A percentile compares a stretch with the other conserved stretches of the same genome.
Evolutionary conservation across 30 jellyfish, hydroid and myxozoan genomes (phyloP).

Genomic region (Hydra vulgaris): DNA sequence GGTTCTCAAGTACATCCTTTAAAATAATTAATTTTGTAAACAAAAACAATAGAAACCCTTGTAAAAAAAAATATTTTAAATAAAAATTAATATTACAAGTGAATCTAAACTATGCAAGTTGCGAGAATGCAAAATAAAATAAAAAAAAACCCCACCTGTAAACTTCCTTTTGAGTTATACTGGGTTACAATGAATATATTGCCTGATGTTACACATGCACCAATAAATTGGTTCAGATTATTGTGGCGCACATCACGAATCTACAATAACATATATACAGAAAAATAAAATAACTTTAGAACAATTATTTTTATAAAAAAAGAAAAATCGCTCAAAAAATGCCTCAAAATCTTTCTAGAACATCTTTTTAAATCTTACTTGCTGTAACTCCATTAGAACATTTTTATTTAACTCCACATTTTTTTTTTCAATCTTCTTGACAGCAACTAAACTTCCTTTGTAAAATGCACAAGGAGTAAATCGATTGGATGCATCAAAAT

Average conservation of each 20-base stretch:
- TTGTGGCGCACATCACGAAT: slow-evolving; percentile 95
- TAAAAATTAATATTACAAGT: too few relatives aligned
- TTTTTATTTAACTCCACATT: slow-evolving; percentile 57
- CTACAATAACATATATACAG: slow-evolving; percentile 36
- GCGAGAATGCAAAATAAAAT: not conserved
- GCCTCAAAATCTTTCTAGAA: too few relatives aligned
- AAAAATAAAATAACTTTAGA: not conserved
- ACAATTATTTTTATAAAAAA: not conserved
- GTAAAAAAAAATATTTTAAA: too few relatives aligned
- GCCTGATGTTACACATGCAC: slow-evolving; percentile 84
- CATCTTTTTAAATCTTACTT: slow-evolving; percentile 38
- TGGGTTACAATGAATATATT: slow-evolving; percentile 74
- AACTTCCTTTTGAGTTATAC: slow-evolving; percentile 86
- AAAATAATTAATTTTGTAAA: slow-evolving; percentile 1
- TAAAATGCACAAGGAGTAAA: slow-evolving; percentile 65
- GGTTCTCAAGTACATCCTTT: slow-evolving; percentile 80
- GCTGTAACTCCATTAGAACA: slow-evolving; percentile 74
- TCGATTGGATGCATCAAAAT: slow-evolving; percentile 50
- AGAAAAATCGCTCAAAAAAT: slow-evolving; percentile 20
- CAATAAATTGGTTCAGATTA: slow-evolving; percentile 73
- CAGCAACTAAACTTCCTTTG: slow-evolving; percentile 85
- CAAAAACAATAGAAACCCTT: not conserved
- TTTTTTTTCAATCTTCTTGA: slow-evolving; percentile 45
- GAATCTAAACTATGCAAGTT: too few relatives aligned
- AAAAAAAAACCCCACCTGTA: slow-evolving; percentile 40